Evolutionary conservation across 30 jellyfish, hydroid and myxozoan genomes (phyloP).

Genomic region (Hydractinia echinata): DNA sequence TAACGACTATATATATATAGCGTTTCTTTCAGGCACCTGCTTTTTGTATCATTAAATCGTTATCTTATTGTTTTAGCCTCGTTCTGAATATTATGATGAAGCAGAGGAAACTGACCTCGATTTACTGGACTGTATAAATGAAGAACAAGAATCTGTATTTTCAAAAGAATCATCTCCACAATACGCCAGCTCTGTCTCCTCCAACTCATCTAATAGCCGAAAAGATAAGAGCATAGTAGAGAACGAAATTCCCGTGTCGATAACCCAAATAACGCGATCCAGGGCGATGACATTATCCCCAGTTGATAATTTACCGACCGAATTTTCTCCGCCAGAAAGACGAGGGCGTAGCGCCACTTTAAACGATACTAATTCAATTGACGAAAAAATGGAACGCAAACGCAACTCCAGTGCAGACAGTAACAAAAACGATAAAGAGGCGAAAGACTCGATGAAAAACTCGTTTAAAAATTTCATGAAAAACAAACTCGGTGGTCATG

Average conservation of each 20-base stretch:
- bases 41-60: background rate
- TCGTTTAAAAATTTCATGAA: conserved; percentile 27
- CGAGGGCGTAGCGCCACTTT: conserved; percentile 1
- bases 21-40: background rate
- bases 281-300: conserved; percentile 14
- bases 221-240: background rate
- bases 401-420: conserved; percentile 2
- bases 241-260: background rate
- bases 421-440: conserved; percentile 5
- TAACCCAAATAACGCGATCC: background rate
- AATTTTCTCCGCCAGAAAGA: background rate
- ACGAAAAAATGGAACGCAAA: background rate
- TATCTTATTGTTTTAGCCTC: background rate
- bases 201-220: background rate
- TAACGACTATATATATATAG: too few relatives aligned
- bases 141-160: conserved; percentile 32
- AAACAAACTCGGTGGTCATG: conserved; percentile 14
- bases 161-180: conserved; percentile 11
- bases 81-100: conserved; percentile 15
- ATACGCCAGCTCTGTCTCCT: conserved; percentile 25
- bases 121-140: conserved; percentile 33
- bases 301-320: conserved; percentile 6
- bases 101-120: conserved; percentile 53
- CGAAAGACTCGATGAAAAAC: background rate
- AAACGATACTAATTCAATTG: conserved; percentile 6